phyloP scores from a whole-genome alignment of 2,888 invertebrate genomes.

The Spialia ferax region DNA sequence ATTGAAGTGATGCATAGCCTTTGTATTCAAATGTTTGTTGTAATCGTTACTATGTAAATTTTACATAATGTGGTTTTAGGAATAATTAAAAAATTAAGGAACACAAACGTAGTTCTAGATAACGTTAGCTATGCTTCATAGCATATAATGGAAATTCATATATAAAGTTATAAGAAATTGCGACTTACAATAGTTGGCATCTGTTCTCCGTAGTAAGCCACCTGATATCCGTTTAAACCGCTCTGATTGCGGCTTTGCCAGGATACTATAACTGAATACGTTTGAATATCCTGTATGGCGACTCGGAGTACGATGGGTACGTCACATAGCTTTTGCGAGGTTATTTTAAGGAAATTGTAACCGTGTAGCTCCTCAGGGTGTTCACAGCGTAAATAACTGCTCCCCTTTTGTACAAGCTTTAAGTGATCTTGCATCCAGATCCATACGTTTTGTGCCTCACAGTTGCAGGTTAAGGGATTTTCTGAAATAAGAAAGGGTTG shows the following conservation, averaged over 20 bases:
- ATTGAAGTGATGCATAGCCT: conserved; percentile 85
- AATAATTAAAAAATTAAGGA: conserved; percentile 61
- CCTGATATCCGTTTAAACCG: conserved; percentile 93
- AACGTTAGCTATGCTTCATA: too few species aligned
- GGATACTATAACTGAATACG: conserved; percentile 94
- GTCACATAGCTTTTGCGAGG: conserved; percentile 94
- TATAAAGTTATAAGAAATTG: not conserved
- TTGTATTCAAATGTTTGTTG: conserved; percentile 84
- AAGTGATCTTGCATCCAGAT: conserved; percentile 96
- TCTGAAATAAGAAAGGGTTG: conserved; percentile 81
- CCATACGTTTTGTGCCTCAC: conserved; percentile 96
- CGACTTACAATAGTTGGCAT: conserved; percentile 83
- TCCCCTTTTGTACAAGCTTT: conserved; percentile 89
- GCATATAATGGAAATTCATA: too few species aligned
- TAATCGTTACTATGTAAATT: conserved; percentile 71
- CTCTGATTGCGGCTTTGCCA: conserved; percentile 97
- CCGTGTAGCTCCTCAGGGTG: conserved; percentile 94
- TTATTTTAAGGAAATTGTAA: conserved; percentile 91
- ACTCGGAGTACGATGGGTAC: conserved; percentile 93
- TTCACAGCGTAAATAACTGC: conserved; percentile 91
- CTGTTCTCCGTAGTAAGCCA: conserved; percentile 91
- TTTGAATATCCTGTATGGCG: conserved; percentile 95
- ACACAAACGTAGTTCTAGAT: conserved; percentile 17
- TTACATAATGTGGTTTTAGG: conserved; percentile 60
- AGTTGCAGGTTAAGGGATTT: conserved; percentile 96